Evolutionary conservation across 64 coral and sea anemone genomes (phyloP), one percentile per base, ranked within the genome.

Genomic region (Stichodactyla helianthus): DNA sequence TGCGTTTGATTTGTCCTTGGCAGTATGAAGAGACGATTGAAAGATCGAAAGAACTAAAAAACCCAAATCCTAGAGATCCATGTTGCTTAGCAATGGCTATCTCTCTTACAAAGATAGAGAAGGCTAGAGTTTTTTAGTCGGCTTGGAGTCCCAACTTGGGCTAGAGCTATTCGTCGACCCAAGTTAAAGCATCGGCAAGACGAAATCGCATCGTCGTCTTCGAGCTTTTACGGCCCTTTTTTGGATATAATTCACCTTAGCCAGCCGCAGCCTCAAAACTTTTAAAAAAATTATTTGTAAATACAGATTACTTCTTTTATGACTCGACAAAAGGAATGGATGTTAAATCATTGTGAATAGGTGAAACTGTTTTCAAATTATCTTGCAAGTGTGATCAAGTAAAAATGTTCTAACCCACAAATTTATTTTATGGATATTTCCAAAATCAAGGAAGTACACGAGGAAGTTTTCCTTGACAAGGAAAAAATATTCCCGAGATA

Each of bases 321-420:
- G 68, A 35, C 68, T 23, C 27, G 11, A 11, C n/a, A 4, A 28
- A 74, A 10, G 1, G 26, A 74, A 26, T 74, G 68, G 9, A 74
- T 74, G 10, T 27, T 23, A 74, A 74, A 74, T 10, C 27, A 9
- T 74, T 74, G 68, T 74, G 68, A 74, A 74, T 74, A 74, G 68
- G 68, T 8, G 23, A 74, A 74, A 8, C 19, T 20, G 25, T 74
- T 74, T 74, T 74, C 68, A 74, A 74, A 74, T 74, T 74, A 74
- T 74, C 68, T 74, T 74, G 8, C n/a, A 74, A 31, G 68, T 74
- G 68, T 74, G 68, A 74, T 74, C 27, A 14, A 74, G 26, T 74
- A 74, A 74, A 71, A 74, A 74, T 31, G 27, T 74, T 35, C n/a
- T 74, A 74, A 28, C 68, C 68, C n/a, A 74, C 68, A 74, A 74